A percentile compares a stretch with the other conserved stretches of the same genome.
phyloP scores from a whole-genome alignment of 2,888 invertebrate species.

The Acronicta leporina region DNA sequence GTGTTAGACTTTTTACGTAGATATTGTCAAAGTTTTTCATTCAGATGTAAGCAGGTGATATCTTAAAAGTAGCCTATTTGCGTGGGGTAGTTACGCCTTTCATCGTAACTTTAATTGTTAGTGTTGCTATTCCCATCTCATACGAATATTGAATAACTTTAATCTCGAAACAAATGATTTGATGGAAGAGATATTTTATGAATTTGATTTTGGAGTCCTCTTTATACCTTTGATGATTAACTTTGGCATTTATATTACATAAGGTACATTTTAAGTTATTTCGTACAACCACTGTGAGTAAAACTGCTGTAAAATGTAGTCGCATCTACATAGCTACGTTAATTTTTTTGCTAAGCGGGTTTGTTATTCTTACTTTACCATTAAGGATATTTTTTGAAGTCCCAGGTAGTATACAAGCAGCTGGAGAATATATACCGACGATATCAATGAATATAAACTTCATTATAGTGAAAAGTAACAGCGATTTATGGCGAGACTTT shows the following conservation, averaged over 20 bases:
- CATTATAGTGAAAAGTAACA: too few species aligned
- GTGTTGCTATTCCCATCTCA: background rate
- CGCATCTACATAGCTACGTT: background rate
- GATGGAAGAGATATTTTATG: background rate
- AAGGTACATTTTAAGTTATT: slow-evolving; percentile 5
- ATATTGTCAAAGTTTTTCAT: slow-evolving; percentile 13
- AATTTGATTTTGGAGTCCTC: background rate
- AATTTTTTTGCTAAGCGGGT: slow-evolving; percentile 1
- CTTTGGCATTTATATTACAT: slow-evolving; percentile 7
- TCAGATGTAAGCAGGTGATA: slow-evolving; percentile 14
- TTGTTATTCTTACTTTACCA: too few species aligned
- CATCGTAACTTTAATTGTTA: background rate
- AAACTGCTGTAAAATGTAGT: slow-evolving; percentile 4
- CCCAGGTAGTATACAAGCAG: too few species aligned
- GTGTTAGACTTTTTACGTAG: slow-evolving; percentile 13
- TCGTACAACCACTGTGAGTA: background rate
- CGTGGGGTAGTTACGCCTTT: slow-evolving; percentile 14
- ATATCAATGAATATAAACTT: too few species aligned
- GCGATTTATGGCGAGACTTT: too few species aligned
- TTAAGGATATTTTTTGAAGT: too few species aligned
- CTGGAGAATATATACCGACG: too few species aligned
- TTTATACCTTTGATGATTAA: slow-evolving; percentile 4
- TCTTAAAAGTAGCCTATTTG: slow-evolving; percentile 10
- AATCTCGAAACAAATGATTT: background rate
- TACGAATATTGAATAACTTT: background rate